Conservation (phyloP, 2,888 invertebrate species). For the Tiliacea citrago region DNA sequence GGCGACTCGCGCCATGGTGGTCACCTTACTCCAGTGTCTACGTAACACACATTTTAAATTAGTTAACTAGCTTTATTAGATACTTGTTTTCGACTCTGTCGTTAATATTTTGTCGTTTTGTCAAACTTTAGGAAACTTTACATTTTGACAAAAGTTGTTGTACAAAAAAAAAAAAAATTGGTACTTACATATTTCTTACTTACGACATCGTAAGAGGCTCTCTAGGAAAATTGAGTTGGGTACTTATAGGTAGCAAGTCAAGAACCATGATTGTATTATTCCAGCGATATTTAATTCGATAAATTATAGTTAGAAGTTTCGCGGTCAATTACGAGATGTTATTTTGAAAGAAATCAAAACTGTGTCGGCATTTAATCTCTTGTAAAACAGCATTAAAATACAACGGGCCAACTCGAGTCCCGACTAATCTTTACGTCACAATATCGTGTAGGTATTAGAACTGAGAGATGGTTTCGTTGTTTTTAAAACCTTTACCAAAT, state of each 20-base stretch:
- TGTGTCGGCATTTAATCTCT: conserved; percentile 75
- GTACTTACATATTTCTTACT: not conserved
- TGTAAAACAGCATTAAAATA: conserved; percentile 71
- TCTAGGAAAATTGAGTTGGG: not conserved
- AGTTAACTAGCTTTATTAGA: conserved; percentile 17
- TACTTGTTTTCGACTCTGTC: not conserved
- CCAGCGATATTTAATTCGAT: conserved; percentile 47
- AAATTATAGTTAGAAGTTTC: conserved; percentile 41
- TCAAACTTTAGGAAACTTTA: not conserved
- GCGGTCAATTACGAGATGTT: conserved; percentile 69
- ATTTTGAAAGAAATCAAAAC: conserved; percentile 77
- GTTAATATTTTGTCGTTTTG: not conserved
- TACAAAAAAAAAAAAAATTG: not conserved
- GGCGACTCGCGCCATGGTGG: conserved; percentile 84
- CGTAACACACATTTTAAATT: conserved; percentile 37
- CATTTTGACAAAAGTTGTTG: not conserved
- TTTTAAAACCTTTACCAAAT: conserved; percentile 23
- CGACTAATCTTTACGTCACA: conserved; percentile 72
- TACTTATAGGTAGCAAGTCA: not conserved
- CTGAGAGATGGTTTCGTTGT: conserved; percentile 55
- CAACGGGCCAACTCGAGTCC: conserved; percentile 57
- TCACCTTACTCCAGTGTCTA: conserved; percentile 66
- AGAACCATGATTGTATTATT: not conserved
- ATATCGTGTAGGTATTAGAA: conserved; percentile 63
- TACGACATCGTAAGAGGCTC: not conserved